Evolutionary conservation across 2,113 vertebrate genomes (phyloP).

Genomic region (Hippocampus zosterae): DNA sequence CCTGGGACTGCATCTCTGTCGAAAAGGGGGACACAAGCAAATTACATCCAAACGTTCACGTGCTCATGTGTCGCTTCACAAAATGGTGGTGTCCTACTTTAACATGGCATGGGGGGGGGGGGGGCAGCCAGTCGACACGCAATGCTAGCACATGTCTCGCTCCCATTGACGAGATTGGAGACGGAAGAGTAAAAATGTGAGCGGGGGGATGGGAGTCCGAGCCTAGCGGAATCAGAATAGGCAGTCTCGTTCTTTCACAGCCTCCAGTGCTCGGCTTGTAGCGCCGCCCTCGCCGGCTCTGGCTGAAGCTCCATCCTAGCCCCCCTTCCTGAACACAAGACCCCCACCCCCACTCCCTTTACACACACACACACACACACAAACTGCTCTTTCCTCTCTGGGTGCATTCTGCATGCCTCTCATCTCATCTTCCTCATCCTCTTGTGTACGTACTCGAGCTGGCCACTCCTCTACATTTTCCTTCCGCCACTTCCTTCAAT

Average conservation of each 20-base stretch:
- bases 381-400: constrained; percentile 48
- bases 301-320: constrained; percentile 21
- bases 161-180: constrained; percentile 62
- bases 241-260: constrained; percentile 38
- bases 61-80: constrained; percentile 27
- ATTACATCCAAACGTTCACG: constrained; percentile 15
- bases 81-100: constrained; percentile 70
- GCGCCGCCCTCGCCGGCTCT: constrained; percentile 51
- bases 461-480: constrained; percentile 30
- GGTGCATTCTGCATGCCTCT: constrained; percentile 51
- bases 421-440: constrained; percentile 55
- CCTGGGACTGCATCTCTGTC: constrained; percentile 73
- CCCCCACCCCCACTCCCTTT: constrained; percentile 8
- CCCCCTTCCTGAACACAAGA: constrained; percentile 37
- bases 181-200: constrained; percentile 57
- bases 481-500: constrained; percentile 14
- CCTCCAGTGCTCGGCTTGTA: constrained; percentile 52
- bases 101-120: constrained; percentile 56
- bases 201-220: constrained; percentile 62
- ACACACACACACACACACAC: constrained; percentile 10
- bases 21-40: background rate
- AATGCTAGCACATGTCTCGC: constrained; percentile 59
- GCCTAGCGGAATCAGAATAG: constrained; percentile 63
- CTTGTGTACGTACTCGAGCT: constrained; percentile 41
- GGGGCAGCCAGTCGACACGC: constrained; percentile 56